Conservation (phyloP, 2,113 vertebrate genomes). For the Antigone vipio region DNA sequence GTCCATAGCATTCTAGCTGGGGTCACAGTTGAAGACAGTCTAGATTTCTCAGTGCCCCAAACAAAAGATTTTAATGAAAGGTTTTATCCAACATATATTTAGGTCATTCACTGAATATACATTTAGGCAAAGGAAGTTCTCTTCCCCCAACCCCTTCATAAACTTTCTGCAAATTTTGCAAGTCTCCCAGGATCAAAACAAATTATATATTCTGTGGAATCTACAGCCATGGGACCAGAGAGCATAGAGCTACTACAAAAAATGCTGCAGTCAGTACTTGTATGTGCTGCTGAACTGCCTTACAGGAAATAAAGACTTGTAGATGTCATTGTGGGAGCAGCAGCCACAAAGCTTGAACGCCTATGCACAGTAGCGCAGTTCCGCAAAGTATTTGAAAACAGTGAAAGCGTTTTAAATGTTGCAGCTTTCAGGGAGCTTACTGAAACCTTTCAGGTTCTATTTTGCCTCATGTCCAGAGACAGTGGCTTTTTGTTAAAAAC, state of each 20-base stretch:
- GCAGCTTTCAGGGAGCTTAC: background rate
- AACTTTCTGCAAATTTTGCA: background rate
- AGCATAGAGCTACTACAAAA: background rate
- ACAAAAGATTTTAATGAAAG: background rate
- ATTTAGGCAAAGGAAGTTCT: background rate
- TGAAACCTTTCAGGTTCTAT: background rate
- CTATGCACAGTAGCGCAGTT: background rate
- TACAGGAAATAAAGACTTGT: background rate
- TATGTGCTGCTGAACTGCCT: background rate
- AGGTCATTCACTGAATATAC: background rate
- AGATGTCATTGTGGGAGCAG: background rate
- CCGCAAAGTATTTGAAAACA: accelerated
- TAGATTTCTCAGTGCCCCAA: background rate
- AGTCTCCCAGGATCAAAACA: background rate
- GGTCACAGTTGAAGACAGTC: background rate
- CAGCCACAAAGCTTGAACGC: background rate
- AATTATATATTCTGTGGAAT: background rate
- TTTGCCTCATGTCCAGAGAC: background rate
- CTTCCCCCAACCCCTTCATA: background rate
- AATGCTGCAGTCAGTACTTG: background rate
- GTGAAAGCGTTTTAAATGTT: background rate
- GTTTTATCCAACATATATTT: background rate
- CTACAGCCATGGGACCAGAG: background rate
- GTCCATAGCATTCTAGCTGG: background rate
- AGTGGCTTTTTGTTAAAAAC: background rate